These are phyloP conservation scores for Pelecanus crispus DNA, from an alignment of 2,113 vertebrate species.

Conservation along the genomic window DNA sequence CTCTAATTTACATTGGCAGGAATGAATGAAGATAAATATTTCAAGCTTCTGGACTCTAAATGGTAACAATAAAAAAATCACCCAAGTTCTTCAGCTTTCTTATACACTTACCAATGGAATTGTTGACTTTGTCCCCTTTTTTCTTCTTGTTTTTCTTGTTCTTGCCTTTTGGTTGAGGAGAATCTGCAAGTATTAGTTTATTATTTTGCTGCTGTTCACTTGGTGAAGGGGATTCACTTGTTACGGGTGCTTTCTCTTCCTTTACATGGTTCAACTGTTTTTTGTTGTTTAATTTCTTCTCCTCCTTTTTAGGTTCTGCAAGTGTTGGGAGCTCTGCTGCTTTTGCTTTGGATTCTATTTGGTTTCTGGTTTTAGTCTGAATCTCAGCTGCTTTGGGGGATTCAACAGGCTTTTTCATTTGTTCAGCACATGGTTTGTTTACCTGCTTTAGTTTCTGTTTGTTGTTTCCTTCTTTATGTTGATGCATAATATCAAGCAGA, in stretches of 20 bases:
- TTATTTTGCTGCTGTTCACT: slow-evolving; percentile 70
- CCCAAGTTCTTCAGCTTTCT: neutral
- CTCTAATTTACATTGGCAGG: neutral
- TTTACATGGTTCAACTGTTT: slow-evolving; percentile 79
- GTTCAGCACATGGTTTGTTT: slow-evolving; percentile 60
- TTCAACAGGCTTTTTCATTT: slow-evolving; percentile 68
- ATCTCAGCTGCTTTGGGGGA: slow-evolving; percentile 50
- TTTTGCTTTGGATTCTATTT: slow-evolving; percentile 73
- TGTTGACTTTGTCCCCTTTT: slow-evolving; percentile 87
- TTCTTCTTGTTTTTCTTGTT: slow-evolving; percentile 95
- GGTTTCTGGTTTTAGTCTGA: slow-evolving; percentile 67
- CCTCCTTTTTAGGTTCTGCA: slow-evolving; percentile 77
- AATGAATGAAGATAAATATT: neutral
- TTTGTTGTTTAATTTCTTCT: slow-evolving; percentile 72
- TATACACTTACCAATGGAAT: slow-evolving; percentile 83
- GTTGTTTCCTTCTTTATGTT: slow-evolving; percentile 69
- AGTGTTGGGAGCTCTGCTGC: slow-evolving; percentile 64
- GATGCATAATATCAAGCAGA: slow-evolving; percentile 75
- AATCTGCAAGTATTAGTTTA: slow-evolving; percentile 77
- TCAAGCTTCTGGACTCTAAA: neutral
- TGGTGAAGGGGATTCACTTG: slow-evolving; percentile 66
- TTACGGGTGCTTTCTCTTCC: slow-evolving; percentile 73
- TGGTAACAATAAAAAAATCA: neutral
- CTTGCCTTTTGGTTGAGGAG: slow-evolving; percentile 81
- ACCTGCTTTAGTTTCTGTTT: slow-evolving; percentile 78